Conservation (phyloP, 1,140 invertebrate species). For the Aphis craccivora region DNA sequence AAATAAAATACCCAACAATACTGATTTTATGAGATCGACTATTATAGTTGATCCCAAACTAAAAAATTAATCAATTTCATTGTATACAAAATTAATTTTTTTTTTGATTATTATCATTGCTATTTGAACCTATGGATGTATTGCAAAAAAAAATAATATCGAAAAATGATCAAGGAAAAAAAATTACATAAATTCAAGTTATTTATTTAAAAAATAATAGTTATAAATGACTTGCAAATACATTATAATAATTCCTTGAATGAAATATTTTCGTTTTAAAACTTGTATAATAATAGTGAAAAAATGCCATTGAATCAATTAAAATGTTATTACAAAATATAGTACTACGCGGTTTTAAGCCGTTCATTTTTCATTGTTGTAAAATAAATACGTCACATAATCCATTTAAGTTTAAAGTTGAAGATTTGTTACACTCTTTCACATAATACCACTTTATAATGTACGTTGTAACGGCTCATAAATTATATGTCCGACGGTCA, state of each 20-base stretch:
- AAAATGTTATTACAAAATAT: no score
- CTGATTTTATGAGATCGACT: neutral
- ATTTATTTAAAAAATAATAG: neutral
- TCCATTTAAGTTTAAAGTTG: neutral
- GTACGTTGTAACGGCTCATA: neutral
- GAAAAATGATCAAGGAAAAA: neutral
- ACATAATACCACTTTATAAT: neutral
- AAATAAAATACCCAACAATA: neutral
- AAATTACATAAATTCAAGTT: neutral
- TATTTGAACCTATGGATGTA: no score
- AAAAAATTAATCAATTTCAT: neutral
- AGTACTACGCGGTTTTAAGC: no score
- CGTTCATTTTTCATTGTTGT: neutral
- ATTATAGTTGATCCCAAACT: neutral
- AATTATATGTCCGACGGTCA: slow-evolving; percentile 11
- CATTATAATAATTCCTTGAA: no score
- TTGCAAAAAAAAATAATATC: no score
- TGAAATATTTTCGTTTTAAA: neutral
- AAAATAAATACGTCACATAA: neutral
- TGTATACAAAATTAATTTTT: neutral
- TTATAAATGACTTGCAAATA: no score
- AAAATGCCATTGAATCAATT: neutral
- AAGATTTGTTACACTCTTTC: neutral
- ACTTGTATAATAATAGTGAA: neutral
- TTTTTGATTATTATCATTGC: no score